Base-by-base conservation (phyloP, 1,140 invertebrate species). In the Triops cancriformis region DNA sequence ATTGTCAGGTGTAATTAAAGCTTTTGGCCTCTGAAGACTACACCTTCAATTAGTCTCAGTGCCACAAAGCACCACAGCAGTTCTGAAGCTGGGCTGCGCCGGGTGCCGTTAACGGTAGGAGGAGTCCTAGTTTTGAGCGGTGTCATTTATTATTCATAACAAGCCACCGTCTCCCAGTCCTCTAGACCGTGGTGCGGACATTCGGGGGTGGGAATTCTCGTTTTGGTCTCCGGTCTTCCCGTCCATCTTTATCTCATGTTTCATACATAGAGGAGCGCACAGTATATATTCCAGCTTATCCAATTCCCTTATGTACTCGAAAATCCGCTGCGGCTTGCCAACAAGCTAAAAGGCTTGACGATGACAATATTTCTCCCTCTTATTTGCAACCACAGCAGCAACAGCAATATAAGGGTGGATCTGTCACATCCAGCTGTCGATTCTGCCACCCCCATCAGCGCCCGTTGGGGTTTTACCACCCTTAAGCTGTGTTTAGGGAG, bases 311-410 rank as follows among this genome's bases (percentile, higher is more conserved):
- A 64, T 64, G 14, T 10, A 64, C 51, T 64, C 51, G 10, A n/a
- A 64, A 64, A n/a, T 10, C 51, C 51, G 14, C 51, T 64, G 51
- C 23, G 51, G 51, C 51, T 64, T 64, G 51, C 51, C 51, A 64
- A 64, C 51, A 64, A 64, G 51, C 51, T 64, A 64, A 64, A 64
- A 64, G 51, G 51, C 51, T 64, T 64, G 51, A 64, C 51, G 51
- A 64, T 64, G 51, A 64, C 51, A 64, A 64, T 23, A 64, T 64
- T 64, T 64, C 51, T 64, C 51, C 51, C 51, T 23, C 51, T 64
- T 64, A 64, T 64, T 64, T 64, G 51, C 51, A 64, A 64, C 51
- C 51, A 23, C 51, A 64, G 51, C 51, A 64, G 51, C 51, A 23
- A 64, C 51, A 64, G 51, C 51, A 64, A 64, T 64, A 64, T 14